phyloP scores from a whole-genome alignment of 2,888 invertebrate genomes.

The Octonoba sinensis region DNA sequence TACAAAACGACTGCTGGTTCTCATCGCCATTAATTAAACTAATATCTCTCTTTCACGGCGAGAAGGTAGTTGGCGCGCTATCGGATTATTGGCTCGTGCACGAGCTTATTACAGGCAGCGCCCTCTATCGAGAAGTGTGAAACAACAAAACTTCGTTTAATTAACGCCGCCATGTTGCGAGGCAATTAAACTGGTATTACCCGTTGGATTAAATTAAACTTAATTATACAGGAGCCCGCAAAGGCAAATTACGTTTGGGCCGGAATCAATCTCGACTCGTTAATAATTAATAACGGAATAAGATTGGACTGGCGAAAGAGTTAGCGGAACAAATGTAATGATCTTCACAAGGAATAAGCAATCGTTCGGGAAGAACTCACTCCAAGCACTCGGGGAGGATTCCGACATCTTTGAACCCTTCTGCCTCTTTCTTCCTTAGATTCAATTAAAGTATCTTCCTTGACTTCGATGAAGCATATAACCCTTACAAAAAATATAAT shows the following conservation, averaged over 20 bases:
- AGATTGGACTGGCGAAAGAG: slow-evolving; percentile 57
- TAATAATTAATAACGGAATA: slow-evolving; percentile 63
- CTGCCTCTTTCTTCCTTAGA: not conserved
- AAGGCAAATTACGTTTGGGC: slow-evolving; percentile 61
- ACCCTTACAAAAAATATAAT: no score
- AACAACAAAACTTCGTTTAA: slow-evolving; percentile 61
- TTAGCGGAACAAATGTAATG: slow-evolving; percentile 56
- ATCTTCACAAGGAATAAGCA: slow-evolving; percentile 44
- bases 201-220: slow-evolving; percentile 64
- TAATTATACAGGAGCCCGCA: slow-evolving; percentile 63
- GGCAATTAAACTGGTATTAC: slow-evolving; percentile 63
- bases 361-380: slow-evolving; percentile 47
- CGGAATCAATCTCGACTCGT: slow-evolving; percentile 62
- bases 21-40: slow-evolving; percentile 62
- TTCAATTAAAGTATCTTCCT: no score
- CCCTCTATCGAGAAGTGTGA: slow-evolving; percentile 52
- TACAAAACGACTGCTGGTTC: slow-evolving; percentile 61
- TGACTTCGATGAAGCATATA: no score
- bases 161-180: slow-evolving; percentile 62
- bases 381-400: slow-evolving; percentile 13
- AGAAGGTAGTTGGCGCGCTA: slow-evolving; percentile 46
- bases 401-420: not conserved
- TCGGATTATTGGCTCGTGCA: slow-evolving; percentile 49
- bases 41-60: slow-evolving; percentile 57
- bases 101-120: slow-evolving; percentile 46